Conservation (phyloP, 2,797 vertebrate genomes). For the Aeoliscus strigatus region DNA sequence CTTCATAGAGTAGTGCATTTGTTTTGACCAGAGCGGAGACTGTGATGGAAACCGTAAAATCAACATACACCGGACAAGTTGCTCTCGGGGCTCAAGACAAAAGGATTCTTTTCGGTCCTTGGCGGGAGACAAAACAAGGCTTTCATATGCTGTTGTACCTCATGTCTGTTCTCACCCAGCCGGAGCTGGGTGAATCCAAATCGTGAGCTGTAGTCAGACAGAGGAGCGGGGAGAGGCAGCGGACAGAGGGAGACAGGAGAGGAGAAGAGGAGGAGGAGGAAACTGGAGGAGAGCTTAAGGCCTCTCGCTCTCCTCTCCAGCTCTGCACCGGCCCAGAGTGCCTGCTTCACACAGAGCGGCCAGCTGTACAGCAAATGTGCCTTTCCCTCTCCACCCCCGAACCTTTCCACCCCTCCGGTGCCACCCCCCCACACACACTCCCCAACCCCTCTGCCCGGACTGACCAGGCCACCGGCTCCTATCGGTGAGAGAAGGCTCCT, state of each 20-base stretch:
- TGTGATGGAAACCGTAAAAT: constrained; percentile 59
- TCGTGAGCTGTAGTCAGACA: constrained; percentile 37
- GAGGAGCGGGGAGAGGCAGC: constrained; percentile 44
- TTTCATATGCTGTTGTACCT: constrained; percentile 64
- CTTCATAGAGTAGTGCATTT: constrained; percentile 53
- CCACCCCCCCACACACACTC: too few species aligned
- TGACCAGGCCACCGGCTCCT: constrained; percentile 89
- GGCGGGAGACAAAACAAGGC: constrained; percentile 90
- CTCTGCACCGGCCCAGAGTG: constrained; percentile 93
- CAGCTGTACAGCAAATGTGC: constrained; percentile 99
- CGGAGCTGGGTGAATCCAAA: constrained; percentile 50
- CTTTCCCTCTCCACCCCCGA: constrained; percentile 78
- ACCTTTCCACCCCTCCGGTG: constrained; percentile 72
- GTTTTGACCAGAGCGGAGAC: constrained; percentile 50
- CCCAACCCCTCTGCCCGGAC: constrained; percentile 84
- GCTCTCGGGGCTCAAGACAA: constrained; percentile 58
- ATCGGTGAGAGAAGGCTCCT: constrained; percentile 88
- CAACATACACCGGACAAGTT: constrained; percentile 59
- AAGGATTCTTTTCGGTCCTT: constrained; percentile 87
- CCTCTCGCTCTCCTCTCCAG: constrained; percentile 90
- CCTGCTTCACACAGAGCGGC: constrained; percentile 97
- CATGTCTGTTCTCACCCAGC: constrained; percentile 56
- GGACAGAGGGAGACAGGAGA: constrained; percentile 72
- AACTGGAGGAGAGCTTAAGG: constrained; percentile 91
- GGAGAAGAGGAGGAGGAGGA: constrained; percentile 74